A percentile compares a stretch with the other conserved stretches of the same genome.
phyloP scores from a whole-genome alignment of 2,888 invertebrate species.

The Melinopterus prodromus region DNA sequence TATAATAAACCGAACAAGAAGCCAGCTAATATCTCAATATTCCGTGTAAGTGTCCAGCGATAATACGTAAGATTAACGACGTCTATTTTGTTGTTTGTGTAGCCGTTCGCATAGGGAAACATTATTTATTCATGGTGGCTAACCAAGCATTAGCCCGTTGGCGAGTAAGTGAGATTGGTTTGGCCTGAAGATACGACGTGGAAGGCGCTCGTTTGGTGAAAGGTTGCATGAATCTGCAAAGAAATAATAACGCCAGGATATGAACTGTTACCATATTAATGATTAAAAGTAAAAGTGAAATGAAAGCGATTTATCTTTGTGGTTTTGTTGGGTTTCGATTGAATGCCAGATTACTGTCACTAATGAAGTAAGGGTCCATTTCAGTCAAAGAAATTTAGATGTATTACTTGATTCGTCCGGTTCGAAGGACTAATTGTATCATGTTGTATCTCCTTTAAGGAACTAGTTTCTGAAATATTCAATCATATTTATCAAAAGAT shows the following conservation, averaged over 20 bases:
- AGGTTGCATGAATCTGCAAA: neutral
- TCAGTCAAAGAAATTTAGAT: too few relatives aligned
- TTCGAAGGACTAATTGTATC: too few relatives aligned
- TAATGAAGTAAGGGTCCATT: neutral
- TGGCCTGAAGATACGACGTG: neutral
- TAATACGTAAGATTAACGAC: neutral
- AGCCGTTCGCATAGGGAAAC: neutral
- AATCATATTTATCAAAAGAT: too few relatives aligned
- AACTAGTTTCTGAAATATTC: too few relatives aligned
- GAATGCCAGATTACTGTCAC: neutral
- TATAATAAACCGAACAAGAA: neutral
- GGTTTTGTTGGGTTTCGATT: neutral
- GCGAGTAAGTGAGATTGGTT: neutral
- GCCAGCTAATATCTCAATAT: neutral
- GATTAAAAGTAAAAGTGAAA: neutral
- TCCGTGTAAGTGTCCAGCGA: neutral
- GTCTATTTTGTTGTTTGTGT: neutral
- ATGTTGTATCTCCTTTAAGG: too few relatives aligned
- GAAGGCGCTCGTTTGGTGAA: constrained; percentile 4
- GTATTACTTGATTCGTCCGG: too few relatives aligned
- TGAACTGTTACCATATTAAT: constrained; percentile 4
- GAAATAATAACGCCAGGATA: neutral
- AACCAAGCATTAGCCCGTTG: neutral
- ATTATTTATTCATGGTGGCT: neutral
- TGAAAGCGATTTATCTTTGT: neutral